Evolutionary conservation across 1,140 invertebrate species (phyloP), one percentile per base, ranked within the genome.

Genomic region (Brachionus angularis): DNA sequence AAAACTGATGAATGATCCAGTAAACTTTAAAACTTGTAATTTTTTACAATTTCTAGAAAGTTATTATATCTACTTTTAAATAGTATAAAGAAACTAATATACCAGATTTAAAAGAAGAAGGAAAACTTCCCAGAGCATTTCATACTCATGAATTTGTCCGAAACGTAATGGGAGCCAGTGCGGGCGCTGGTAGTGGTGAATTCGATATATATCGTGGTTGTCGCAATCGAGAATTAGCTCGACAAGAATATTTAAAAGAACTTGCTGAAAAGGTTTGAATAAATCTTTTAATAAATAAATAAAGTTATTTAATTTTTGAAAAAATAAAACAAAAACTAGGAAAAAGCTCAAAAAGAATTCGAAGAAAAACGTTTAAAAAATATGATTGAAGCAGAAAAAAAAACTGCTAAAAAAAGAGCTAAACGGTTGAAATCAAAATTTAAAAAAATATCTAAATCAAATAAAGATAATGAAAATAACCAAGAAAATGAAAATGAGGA

Each of bases 141-240:
- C 64, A 72, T 34, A 87, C 89, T 46, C 91, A 93, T 4, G 93
- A 96, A 79, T 96, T 96, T 85, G 91, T 97, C 2, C 83, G 94
- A 39, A 97, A 97, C 87, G 91, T 95, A 14, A 95, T 95, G 92
- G 92, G 83, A 12, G 96, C 92, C 16, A 95, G 92, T 86, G 94
- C 95, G 64, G 95, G 94, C 42, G 95, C 94, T 61, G 95, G 95
- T 18, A 96, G 92, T 77, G 95, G 95, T 52, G 95, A 98, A 79
- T 98, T 98, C 83, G 94, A 98, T 84, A 93, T 98, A 0, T 98
- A 98, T 76, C 85, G 94, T 73, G 93, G 96, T 84, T 84, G 97
- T 18, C 81, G 93, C 39, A 83, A 93, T 58, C 92, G 96, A 82
- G 93, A 98, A 83, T 95, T 94, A 83, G 89, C 92, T 1, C 83